Base-by-base conservation (phyloP, 2,113 vertebrate genomes). In the Labrus mixtus region DNA sequence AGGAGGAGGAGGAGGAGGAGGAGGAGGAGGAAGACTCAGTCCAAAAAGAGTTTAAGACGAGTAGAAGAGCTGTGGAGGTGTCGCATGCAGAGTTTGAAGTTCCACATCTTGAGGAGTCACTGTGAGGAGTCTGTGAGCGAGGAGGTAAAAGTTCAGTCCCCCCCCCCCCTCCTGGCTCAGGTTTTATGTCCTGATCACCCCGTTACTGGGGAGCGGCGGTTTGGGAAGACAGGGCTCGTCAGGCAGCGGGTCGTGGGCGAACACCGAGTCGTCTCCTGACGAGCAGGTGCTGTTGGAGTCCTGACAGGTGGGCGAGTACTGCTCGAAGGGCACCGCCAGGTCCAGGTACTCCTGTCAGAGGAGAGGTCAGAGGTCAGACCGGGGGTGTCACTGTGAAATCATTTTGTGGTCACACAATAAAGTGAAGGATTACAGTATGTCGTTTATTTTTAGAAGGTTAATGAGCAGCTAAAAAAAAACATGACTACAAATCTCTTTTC, bases 201-300 rank as follows among this genome's bases (percentile, higher is more conserved):
- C 95, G 0, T 94, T 95, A 62, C 89, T 92, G 55, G 95, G 86
- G 0, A 91, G 93, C 79, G 93, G 93, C 79, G 93, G 95, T 25
- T 96, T 95, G 81, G 95, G 95, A 79, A 97, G 95, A 87, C 97
- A 97, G 71, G 96, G 96, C 84, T 97, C 95, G 0, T 98, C 95
- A 0, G 97, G 95, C 87, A 96, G 93, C 69, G 97, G 94, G 86
- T 99, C 97, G 19, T 97, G 97, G 89, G 97, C 94, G 84, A 99
- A 99, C 68, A 99, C 98, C 0, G 97, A 99, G 91, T 99, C 98
- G 0, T 98, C 98, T 23, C 97, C 97, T 0, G 97, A 99, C 55
- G 98, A 99, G 90, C 97, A 96, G 87, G 97, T 97, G 91, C 97
- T 98, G 93, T 96, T 96, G 16, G 96, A 97, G 93, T 99, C 98